phyloP scores from a whole-genome alignment of 2,797 vertebrate genomes.

The Pristis pectinata region DNA sequence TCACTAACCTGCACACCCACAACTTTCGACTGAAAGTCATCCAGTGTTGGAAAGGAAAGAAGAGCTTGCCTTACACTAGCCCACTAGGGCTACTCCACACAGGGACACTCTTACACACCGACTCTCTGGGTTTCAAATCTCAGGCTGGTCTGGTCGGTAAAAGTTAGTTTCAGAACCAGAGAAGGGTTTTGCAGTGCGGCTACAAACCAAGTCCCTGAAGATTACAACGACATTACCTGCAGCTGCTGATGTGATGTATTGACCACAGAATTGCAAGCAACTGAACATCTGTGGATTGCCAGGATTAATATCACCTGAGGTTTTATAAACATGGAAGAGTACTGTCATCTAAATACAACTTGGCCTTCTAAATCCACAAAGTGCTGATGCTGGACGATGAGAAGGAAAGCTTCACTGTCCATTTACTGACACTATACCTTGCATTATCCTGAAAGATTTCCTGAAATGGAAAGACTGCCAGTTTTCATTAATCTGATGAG shows the following conservation, averaged over 20 bases:
- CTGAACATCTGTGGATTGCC: not conserved
- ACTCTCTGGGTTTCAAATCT: not conserved
- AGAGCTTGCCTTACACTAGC: not conserved
- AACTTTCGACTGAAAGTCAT: not conserved
- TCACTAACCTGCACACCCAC: not conserved
- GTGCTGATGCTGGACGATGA: not conserved
- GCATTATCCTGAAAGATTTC: not conserved
- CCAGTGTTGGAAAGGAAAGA: not conserved
- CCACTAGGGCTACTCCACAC: not conserved
- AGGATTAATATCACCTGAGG: not conserved
- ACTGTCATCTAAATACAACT: not conserved
- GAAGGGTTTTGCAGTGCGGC: not conserved
- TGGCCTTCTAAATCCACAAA: not conserved
- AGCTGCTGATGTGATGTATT: not conserved
- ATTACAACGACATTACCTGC: not conserved
- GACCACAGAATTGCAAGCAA: not conserved
- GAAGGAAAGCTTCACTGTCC: not conserved
- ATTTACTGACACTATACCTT: not conserved
- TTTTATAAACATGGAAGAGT: not conserved
- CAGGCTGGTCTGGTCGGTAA: not conserved
- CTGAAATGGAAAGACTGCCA: conserved; percentile 7
- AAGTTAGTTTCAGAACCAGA: not conserved
- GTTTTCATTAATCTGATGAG: not conserved
- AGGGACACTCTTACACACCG: not conserved
- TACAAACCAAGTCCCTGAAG: not conserved